Base-by-base conservation (phyloP, 2,797 vertebrate species). In the Xyrichtys novacula region DNA sequence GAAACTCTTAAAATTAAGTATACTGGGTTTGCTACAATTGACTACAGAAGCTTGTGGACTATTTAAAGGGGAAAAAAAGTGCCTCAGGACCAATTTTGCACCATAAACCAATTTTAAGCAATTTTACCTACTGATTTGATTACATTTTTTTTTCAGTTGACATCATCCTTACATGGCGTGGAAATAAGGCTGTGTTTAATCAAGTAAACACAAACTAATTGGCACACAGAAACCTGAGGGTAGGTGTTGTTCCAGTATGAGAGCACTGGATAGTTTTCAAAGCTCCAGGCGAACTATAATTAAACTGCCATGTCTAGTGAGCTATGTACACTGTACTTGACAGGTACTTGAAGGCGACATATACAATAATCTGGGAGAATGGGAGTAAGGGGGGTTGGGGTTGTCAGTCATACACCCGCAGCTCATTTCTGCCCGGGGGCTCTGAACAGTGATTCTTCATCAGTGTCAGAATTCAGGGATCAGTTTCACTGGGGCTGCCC, bases 231-330 rank as follows among this genome's bases (percentile, higher is more conserved):
- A 49, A 70, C 75, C 65, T 44, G 46, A 19, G 31, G 72, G 61
- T 20, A 65, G 64, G 61, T 42, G 25, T 22, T 6, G 11, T n/a
- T 47, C 50, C 46, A 43, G 29, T 23, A 29, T 34, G 38, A 22
- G 44, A 52, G 40, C 12, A 42, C 48, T 73, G 28, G 42, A 63
- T 64, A 46, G 28, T 60, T 67, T 66, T 39, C 20, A 64, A 31
- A 48, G 65, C 64, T 73, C 57, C 36, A 36, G 76, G 74, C 63
- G 23, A 64, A 34, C 28, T 71, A 47, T 65, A 76, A 76, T 68
- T 59, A 65, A 66, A 43, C 60, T 71, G 44, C 64, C 64, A 76
- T 70, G 61, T 65, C 53, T 29, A 65, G 59, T 54, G 70, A 48
- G 39, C 46, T 62, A 46, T 26, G 29, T 64, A 26, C 25, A 22